These are phyloP conservation scores for Cenopis cana DNA, from an alignment of 2,888 invertebrate species.

Conservation along the genomic window DNA sequence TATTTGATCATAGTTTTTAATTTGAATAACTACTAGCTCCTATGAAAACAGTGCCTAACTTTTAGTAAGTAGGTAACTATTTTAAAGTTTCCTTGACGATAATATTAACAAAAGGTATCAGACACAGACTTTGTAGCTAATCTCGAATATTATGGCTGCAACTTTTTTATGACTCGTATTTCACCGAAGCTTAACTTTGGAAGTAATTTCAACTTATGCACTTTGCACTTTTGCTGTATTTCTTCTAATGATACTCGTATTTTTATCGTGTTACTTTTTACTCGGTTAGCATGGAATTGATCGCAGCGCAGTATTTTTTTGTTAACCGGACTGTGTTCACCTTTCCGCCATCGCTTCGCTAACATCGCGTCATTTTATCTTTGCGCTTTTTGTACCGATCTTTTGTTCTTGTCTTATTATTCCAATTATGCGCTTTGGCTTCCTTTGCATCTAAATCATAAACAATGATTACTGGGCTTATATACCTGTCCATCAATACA, in stretches of 20 bases:
- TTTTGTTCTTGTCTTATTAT: background rate
- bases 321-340: too few relatives aligned
- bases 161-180: slow-evolving; percentile 38
- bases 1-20: too few relatives aligned
- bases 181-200: slow-evolving; percentile 15
- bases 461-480: too few relatives aligned
- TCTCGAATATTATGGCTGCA: slow-evolving; percentile 13
- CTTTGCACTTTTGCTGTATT: slow-evolving; percentile 12
- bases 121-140: slow-evolving; percentile 10
- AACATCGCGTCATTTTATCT: background rate
- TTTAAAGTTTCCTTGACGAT: too few relatives aligned
- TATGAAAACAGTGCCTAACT: too few relatives aligned
- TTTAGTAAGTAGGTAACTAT: slow-evolving; percentile 22
- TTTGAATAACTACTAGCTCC: too few relatives aligned
- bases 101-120: background rate
- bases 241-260: too few relatives aligned
- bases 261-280: background rate
- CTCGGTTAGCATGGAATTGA: too few relatives aligned
- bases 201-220: slow-evolving; percentile 35
- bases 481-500: background rate
- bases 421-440: background rate
- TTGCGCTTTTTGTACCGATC: background rate
- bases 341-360: too few relatives aligned
- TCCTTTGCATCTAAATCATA: too few relatives aligned
- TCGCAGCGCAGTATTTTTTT: too few relatives aligned